Evolutionary conservation across 1,140 invertebrate genomes (phyloP), one percentile per base, ranked within the genome.

Genomic region (Melipona quadrifasciata): DNA sequence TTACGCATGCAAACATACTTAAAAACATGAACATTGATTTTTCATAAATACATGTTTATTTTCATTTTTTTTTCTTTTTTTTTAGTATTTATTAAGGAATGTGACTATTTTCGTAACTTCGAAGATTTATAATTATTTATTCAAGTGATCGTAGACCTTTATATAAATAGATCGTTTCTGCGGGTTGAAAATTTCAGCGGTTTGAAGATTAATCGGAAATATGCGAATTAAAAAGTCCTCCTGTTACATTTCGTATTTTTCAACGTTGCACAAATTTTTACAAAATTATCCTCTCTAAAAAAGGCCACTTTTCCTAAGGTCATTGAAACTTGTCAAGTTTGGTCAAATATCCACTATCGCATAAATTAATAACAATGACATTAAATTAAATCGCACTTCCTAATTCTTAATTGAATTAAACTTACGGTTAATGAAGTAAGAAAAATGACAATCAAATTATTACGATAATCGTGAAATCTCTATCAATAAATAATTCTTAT

Each of bases 401-500:
- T 24, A 17, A 3, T 73, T 39, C 21, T 11, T 12, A 11, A 24
- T 39, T 12, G 16, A 34, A 39, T 4, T 68, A 24, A 21, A 68
- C 39, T 17, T 31, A 21, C 4, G 65, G 53, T n/a, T 53, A 14
- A 53, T 17, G 39, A 47, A 16, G 17, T 34, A 31, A 31, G 47
- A 71, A 58, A 71, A 17, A 24, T 39, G 24, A 31, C 16, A n/a
- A 76, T 70, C 24, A 57, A 70, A 77, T 70, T 57, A 70, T 19
- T 47, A 31, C 68, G 47, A 55, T 24, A 57, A 67, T 16, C 47
- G 57, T 6, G 39, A 6, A 0, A 47, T 8, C 39, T 47, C 6
- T 76, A 68, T 71, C 31, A 80, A 74, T 81, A 81, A 81, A 81
- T 72, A 73, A 72, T 72, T 19, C 39, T 71, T 72, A 71, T 39